These are phyloP conservation scores for Leucania comma DNA, from an alignment of 2,888 invertebrate species.

Conservation along the genomic window DNA sequence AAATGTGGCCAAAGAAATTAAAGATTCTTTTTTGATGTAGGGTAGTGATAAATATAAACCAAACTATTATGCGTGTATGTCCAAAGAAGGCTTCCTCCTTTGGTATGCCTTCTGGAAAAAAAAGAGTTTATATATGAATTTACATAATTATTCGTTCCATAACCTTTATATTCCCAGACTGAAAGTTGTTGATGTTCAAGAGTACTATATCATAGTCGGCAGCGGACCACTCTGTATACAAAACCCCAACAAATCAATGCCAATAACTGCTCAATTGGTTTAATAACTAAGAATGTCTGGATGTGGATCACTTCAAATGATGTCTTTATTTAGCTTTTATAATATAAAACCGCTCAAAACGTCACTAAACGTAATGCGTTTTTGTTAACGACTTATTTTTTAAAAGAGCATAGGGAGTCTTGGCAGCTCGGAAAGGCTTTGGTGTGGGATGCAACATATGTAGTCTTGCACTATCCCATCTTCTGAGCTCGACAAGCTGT, in stretches of 20 bases:
- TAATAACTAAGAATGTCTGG: conserved; percentile 13
- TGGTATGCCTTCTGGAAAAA: neutral
- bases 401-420: no score
- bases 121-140: neutral
- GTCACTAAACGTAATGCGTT: neutral
- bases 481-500: no score
- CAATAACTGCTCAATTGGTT: conserved; percentile 26
- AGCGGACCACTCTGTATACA: neutral
- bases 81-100: neutral
- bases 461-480: no score
- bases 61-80: no score
- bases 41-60: no score
- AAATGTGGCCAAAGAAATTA: no score
- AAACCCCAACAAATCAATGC: conserved; percentile 11
- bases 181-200: neutral
- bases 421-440: no score
- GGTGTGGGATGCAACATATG: no score
- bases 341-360: neutral
- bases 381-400: no score
- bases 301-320: neutral
- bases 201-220: no score
- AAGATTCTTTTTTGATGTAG: no score
- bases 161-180: neutral
- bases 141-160: no score
- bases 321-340: neutral